A percentile compares a stretch with the other conserved stretches of the same genome.
These are phyloP conservation scores for Otolemur crassicaudatus DNA, from an alignment of 2,797 vertebrate species.

Conservation along the genomic window DNA sequence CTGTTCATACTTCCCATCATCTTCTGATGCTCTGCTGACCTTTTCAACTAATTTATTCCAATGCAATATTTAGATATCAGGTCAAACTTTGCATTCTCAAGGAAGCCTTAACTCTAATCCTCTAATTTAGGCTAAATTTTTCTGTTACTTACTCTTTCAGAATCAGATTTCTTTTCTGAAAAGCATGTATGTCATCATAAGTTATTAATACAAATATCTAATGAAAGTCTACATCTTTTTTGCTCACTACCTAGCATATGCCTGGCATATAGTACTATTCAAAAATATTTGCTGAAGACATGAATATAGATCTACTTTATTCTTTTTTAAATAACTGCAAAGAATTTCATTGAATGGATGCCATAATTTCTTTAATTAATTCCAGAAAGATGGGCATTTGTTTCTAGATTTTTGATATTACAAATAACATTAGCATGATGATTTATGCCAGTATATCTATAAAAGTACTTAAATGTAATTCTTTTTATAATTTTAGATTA, in stretches of 20 bases:
- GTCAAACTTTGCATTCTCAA: neutral
- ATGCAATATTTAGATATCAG: neutral
- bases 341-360: neutral
- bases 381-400: slow-evolving; percentile 3
- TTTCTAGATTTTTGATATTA: neutral
- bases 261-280: neutral
- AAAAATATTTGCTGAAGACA: neutral
- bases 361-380: neutral
- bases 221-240: neutral
- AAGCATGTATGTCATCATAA: neutral
- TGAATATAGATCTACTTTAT: neutral
- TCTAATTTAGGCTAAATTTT: neutral
- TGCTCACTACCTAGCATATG: neutral
- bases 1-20: neutral
- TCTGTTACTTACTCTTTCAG: neutral
- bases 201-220: neutral
- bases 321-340: neutral
- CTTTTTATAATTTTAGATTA: neutral
- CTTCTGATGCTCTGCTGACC: neutral
- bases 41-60: neutral
- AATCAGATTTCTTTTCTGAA: slow-evolving; percentile 10
- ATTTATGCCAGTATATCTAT: neutral
- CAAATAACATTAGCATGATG: slow-evolving; percentile 9
- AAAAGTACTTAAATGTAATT: slow-evolving; percentile 23
- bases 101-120: neutral